phyloP scores from a whole-genome alignment of 2,113 vertebrate genomes.

The Sakesphorus luctuosus region DNA sequence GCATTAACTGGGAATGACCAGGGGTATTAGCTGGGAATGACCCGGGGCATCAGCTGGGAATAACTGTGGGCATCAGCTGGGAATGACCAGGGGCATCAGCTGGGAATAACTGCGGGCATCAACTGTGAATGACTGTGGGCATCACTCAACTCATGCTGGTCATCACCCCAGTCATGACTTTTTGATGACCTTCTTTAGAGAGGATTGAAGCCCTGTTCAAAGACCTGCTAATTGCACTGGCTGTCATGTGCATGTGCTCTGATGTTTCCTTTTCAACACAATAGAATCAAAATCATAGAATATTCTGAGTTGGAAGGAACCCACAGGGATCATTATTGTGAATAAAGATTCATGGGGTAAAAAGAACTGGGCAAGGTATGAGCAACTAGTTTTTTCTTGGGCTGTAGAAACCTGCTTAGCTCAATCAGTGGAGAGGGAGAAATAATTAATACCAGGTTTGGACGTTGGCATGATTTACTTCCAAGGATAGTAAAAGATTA shows the following conservation, averaged over 20 bases:
- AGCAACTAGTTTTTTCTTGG: background rate
- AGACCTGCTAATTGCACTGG: background rate
- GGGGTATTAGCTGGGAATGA: rapidly evolving
- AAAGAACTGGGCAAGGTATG: too few species aligned
- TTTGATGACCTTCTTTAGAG: background rate
- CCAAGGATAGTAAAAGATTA: background rate
- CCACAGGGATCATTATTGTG: background rate
- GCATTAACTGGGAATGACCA: background rate
- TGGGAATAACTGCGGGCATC: background rate
- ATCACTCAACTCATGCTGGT: rapidly evolving
- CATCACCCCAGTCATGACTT: rapidly evolving
- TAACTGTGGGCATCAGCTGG: rapidly evolving
- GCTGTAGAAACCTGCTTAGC: rapidly evolving
- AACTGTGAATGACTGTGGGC: rapidly evolving
- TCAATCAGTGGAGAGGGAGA: background rate
- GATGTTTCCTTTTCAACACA: background rate
- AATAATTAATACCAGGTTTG: background rate
- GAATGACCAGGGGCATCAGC: background rate
- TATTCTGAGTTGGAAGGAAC: background rate
- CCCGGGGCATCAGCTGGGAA: rapidly evolving
- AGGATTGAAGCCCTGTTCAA: background rate
- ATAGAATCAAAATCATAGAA: background rate
- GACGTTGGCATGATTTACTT: background rate
- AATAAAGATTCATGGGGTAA: background rate
- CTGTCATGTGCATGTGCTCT: rapidly evolving